These are phyloP conservation scores for Lagodon rhomboides DNA, from an alignment of 2,797 vertebrate genomes.

Conservation along the genomic window DNA sequence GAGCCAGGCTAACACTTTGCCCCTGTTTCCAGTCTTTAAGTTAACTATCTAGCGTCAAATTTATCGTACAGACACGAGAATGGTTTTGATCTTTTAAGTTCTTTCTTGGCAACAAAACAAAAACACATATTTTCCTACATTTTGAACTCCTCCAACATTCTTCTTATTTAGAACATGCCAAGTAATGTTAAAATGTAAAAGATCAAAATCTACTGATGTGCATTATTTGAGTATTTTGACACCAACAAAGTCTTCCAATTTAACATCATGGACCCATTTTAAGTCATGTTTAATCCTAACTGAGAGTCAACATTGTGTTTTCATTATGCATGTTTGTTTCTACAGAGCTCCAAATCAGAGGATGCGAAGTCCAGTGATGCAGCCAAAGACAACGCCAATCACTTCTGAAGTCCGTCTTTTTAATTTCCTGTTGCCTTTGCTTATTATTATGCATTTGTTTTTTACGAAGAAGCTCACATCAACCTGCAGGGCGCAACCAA, in stretches of 20 bases:
- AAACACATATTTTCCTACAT: too few relatives aligned
- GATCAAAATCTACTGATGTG: not conserved
- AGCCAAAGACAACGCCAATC: slow-evolving; percentile 61
- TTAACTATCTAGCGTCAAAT: too few relatives aligned
- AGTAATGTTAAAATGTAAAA: not conserved
- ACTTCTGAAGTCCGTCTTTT: slow-evolving; percentile 70
- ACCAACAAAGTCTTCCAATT: not conserved
- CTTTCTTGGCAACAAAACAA: too few relatives aligned
- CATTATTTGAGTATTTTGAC: not conserved
- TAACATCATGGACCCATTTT: not conserved
- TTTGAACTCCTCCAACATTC: too few relatives aligned
- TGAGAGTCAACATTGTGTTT: not conserved
- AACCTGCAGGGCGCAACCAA: slow-evolving; percentile 20
- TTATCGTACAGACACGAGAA: too few relatives aligned
- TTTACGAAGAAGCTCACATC: slow-evolving; percentile 10
- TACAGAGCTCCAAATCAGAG: slow-evolving; percentile 79
- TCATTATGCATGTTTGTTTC: slow-evolving; percentile 42
- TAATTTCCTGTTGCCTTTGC: not conserved
- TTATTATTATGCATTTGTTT: slow-evolving; percentile 20
- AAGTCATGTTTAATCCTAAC: not conserved
- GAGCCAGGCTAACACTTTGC: too few relatives aligned
- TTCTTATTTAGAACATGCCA: too few relatives aligned
- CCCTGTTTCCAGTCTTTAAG: too few relatives aligned
- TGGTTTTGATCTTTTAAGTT: too few relatives aligned
- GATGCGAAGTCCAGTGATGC: slow-evolving; percentile 69